A percentile compares a stretch with the other conserved stretches of the same genome.
These are phyloP conservation scores for Crotalus helleri DNA, from an alignment of 2,113 vertebrate genomes.

Conservation along the genomic window DNA sequence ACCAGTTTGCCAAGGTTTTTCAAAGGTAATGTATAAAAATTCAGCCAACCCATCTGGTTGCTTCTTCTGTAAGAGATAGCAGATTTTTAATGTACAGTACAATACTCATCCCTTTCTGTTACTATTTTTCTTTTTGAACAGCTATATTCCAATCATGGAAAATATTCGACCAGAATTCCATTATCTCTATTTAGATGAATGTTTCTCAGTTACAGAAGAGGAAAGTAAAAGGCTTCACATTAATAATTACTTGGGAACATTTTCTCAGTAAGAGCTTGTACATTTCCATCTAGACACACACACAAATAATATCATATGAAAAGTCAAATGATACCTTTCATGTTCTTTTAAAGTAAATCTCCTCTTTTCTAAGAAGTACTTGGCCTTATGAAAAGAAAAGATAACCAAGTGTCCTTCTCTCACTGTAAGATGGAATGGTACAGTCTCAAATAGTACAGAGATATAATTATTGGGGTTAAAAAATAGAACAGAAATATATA, in stretches of 20 bases:
- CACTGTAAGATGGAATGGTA: slow-evolving; percentile 24
- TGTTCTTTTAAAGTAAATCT: neutral
- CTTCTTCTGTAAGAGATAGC: neutral
- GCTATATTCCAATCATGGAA: neutral
- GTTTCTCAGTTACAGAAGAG: neutral
- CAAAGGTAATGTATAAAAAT: neutral
- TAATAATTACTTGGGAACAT: neutral
- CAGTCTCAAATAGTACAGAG: neutral
- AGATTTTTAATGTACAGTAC: neutral
- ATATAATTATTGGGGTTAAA: slow-evolving; percentile 12
- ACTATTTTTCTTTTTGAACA: neutral
- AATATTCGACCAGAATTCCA: neutral
- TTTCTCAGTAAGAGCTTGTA: neutral
- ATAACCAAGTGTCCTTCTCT: slow-evolving; percentile 22
- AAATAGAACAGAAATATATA: neutral
- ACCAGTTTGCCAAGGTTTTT: neutral
- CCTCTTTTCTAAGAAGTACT: slow-evolving; percentile 11
- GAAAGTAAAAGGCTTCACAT: neutral
- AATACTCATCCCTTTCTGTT: neutral
- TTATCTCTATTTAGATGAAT: neutral
- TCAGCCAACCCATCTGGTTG: neutral
- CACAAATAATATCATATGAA: slow-evolving; percentile 13
- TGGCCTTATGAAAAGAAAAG: slow-evolving; percentile 3
- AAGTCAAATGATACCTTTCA: slow-evolving; percentile 21
- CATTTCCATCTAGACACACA: neutral